Conservation (phyloP, 2,797 vertebrate species). For the Lemur catta region DNA sequence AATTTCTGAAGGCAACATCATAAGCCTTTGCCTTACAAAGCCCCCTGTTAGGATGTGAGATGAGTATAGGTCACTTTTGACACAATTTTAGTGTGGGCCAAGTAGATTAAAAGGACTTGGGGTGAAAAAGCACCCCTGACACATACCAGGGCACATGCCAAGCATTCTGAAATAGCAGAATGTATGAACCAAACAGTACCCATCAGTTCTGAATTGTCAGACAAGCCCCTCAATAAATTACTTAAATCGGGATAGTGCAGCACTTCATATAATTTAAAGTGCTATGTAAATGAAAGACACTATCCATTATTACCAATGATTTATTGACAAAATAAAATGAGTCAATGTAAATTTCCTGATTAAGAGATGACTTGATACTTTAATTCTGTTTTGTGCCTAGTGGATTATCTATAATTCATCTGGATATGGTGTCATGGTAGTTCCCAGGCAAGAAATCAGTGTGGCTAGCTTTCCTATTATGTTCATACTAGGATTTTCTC, state of each 20-base stretch:
- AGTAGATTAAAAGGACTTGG: not conserved
- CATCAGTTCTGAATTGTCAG: not conserved
- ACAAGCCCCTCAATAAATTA: constrained; percentile 1
- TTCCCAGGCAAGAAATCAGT: not conserved
- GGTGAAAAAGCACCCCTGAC: not conserved
- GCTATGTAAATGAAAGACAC: not conserved
- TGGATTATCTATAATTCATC: not conserved
- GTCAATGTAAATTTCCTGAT: not conserved
- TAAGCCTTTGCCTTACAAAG: not conserved
- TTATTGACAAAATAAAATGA: not conserved
- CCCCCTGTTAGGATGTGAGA: not conserved
- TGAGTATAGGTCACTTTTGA: not conserved
- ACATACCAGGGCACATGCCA: not conserved
- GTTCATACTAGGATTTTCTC: not conserved
- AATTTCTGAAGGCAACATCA: not conserved
- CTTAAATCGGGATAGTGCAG: not conserved
- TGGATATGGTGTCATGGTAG: not conserved
- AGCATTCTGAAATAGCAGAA: not conserved
- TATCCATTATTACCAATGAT: not conserved
- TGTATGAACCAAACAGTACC: not conserved
- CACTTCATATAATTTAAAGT: not conserved
- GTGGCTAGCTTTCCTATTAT: not conserved
- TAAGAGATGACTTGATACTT: not conserved
- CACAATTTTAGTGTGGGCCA: not conserved
- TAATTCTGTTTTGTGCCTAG: not conserved